Conservation (phyloP, 2,113 vertebrate genomes). For the Pseudorhombus dupliciocellatus region DNA sequence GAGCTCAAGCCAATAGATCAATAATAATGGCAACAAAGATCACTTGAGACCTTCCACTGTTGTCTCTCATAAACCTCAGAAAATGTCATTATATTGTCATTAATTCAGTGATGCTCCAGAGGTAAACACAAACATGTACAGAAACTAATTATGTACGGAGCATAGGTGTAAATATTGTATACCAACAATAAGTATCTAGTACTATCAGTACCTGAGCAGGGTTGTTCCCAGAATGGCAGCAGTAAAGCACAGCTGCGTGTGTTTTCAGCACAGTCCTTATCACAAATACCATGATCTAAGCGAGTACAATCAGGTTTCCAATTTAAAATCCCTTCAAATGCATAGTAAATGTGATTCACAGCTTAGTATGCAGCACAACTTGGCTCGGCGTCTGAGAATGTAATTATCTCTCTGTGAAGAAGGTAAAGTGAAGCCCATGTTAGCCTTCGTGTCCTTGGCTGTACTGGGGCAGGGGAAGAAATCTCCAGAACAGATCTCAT, state of each 20-base stretch:
- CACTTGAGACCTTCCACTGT: no score
- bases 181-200: no score
- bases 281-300: conserved; percentile 36
- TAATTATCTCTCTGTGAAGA: conserved; percentile 67
- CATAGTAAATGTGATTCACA: conserved; percentile 37
- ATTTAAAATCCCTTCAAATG: conserved; percentile 33
- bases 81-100: no score
- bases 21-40: no score
- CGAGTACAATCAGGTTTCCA: conserved; percentile 29
- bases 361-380: conserved; percentile 51
- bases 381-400: conserved; percentile 51
- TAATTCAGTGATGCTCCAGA: no score
- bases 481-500: conserved; percentile 52
- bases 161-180: no score
- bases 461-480: conserved; percentile 41
- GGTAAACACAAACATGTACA: no score
- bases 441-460: conserved; percentile 54
- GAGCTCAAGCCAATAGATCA: no score
- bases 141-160: no score
- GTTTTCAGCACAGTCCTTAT: conserved; percentile 19
- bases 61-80: no score
- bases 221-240: no score
- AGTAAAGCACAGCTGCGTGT: neutral
- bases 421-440: conserved; percentile 55
- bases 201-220: no score